Percentiles rank a stretch among this genome's conserved stretches.
Conservation (phyloP, 2,888 invertebrate species). For the Drosophila robusta region DNA sequence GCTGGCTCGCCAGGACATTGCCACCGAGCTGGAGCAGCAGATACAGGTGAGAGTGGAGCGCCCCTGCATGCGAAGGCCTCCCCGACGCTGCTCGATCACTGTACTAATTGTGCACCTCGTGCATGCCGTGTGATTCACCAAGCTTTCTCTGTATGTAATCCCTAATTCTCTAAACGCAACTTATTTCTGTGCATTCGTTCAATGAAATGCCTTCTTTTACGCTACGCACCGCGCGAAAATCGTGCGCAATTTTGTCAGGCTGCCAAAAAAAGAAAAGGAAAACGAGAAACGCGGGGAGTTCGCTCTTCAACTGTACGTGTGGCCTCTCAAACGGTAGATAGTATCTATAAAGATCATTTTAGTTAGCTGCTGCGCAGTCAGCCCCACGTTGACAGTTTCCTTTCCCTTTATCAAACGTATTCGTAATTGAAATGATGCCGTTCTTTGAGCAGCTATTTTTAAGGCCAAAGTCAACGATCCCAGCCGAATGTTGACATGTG, state of each 20-base stretch:
- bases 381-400: constrained; percentile 6
- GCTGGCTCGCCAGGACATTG: constrained; percentile 89
- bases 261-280: constrained; percentile 50
- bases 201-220: constrained; percentile 33
- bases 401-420: constrained; percentile 9
- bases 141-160: constrained; percentile 18
- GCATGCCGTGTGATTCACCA: constrained; percentile 61
- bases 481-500: constrained; percentile 46
- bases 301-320: constrained; percentile 20
- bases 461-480: constrained; percentile 64
- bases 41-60: constrained; percentile 88
- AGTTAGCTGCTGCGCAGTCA: constrained; percentile 4
- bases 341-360: constrained; percentile 11
- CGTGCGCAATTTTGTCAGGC: constrained; percentile 51
- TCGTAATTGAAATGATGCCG: constrained; percentile 27
- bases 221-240: constrained; percentile 25
- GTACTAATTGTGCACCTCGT: constrained; percentile 1
- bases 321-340: constrained; percentile 24
- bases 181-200: constrained; percentile 45
- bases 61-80: constrained; percentile 9
- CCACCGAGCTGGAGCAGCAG: constrained; percentile 89
- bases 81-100: constrained; percentile 4
- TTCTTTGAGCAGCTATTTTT: constrained; percentile 52
- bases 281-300: constrained; percentile 6
- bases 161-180: constrained; percentile 1